These are phyloP conservation scores for Diorhabda elongata DNA, from an alignment of 1,140 invertebrate species.

Conservation along the genomic window DNA sequence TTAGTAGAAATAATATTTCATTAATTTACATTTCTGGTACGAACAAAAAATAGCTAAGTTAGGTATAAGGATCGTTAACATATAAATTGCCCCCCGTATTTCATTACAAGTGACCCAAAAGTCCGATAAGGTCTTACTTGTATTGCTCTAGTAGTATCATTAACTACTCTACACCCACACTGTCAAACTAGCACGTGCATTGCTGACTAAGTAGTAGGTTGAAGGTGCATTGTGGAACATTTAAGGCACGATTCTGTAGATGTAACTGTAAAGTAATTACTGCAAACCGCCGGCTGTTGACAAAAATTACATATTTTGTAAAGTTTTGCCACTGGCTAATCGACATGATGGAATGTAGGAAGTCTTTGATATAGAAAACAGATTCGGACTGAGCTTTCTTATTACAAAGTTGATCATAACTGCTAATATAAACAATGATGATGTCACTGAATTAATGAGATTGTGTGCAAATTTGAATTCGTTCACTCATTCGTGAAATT, in stretches of 20 bases:
- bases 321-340: conserved; percentile 18
- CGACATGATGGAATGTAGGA: conserved; percentile 30
- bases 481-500: neutral
- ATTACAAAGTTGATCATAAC: neutral
- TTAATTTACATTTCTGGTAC: too few relatives aligned
- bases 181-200: conserved; percentile 17
- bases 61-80: too few relatives aligned
- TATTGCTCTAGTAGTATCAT: conserved; percentile 15
- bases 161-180: conserved; percentile 18
- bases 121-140: neutral
- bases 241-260: conserved; percentile 17
- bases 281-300: conserved; percentile 20
- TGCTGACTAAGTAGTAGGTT: conserved; percentile 20
- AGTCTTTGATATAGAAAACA: conserved; percentile 9
- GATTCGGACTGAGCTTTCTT: neutral
- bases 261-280: conserved; percentile 20
- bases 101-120: neutral
- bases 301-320: conserved; percentile 27
- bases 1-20: too few relatives aligned
- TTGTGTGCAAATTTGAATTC: neutral
- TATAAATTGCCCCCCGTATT: neutral
- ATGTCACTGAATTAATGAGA: neutral
- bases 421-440: neutral
- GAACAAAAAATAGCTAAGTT: too few relatives aligned
- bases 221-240: conserved; percentile 20